A percentile compares a stretch with the other conserved stretches of the same genome.
These are phyloP conservation scores for Anhinga anhinga DNA, from an alignment of 2,113 vertebrate genomes.

Conservation along the genomic window DNA sequence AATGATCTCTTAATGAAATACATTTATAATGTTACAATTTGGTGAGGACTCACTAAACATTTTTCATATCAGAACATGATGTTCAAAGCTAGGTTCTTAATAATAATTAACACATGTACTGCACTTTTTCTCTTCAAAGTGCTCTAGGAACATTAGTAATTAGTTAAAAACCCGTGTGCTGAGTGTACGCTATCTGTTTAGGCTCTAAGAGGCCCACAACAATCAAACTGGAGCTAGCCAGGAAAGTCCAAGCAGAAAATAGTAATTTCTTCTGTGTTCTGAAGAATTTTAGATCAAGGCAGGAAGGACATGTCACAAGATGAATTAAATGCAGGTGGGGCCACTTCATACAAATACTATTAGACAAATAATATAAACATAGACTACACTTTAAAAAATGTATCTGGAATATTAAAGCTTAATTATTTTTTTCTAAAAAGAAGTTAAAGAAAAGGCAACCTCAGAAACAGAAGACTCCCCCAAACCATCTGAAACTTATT, in stretches of 20 bases:
- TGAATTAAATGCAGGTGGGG: conserved; percentile 60
- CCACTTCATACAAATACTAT: conserved; percentile 9
- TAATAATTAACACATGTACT: conserved; percentile 57
- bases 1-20: conserved; percentile 64
- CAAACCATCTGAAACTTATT: background rate
- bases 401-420: conserved; percentile 1
- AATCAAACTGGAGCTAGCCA: conserved; percentile 35
- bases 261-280: conserved; percentile 15
- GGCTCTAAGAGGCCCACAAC: conserved; percentile 47
- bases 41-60: conserved; percentile 38
- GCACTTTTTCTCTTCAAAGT: conserved; percentile 53
- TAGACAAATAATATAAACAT: conserved; percentile 33
- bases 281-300: conserved; percentile 40
- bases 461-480: background rate
- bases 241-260: conserved; percentile 35
- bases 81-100: conserved; percentile 62
- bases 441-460: background rate
- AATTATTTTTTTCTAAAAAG: background rate
- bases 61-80: conserved; percentile 40
- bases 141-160: conserved; percentile 42
- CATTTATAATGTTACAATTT: conserved; percentile 52
- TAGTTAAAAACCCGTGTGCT: conserved; percentile 16
- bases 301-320: conserved; percentile 35
- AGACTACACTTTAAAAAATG: background rate
- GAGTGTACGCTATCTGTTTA: conserved; percentile 31